Evolutionary conservation across 2,888 invertebrate species (phyloP).

Genomic region (Tupiocoris notatus): DNA sequence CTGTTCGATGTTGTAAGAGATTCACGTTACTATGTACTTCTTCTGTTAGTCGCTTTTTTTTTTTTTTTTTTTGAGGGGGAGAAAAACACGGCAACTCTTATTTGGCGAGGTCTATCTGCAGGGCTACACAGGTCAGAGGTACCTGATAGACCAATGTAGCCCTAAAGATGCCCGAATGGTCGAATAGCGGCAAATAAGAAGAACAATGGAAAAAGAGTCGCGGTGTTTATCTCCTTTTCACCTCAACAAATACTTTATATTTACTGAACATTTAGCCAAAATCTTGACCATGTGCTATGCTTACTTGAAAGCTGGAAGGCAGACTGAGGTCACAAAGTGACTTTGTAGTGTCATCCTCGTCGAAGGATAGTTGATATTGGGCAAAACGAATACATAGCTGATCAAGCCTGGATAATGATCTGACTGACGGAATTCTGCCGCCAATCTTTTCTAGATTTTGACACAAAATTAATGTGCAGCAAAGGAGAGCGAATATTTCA

Average conservation of each 20-base stretch:
- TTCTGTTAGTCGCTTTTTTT: too few species aligned
- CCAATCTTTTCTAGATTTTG: conserved; percentile 8
- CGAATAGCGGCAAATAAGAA: neutral
- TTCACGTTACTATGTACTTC: neutral
- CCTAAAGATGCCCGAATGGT: neutral
- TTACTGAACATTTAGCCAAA: neutral
- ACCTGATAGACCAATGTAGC: too few species aligned
- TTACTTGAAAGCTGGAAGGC: conserved; percentile 28
- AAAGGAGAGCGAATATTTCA: too few species aligned
- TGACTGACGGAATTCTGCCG: neutral
- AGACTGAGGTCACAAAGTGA: conserved; percentile 10
- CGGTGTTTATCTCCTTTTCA: too few species aligned
- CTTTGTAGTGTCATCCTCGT: conserved; percentile 21
- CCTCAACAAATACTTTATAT: too few species aligned
- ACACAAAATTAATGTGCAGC: too few species aligned
- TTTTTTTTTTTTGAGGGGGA: too few species aligned
- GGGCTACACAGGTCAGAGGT: too few species aligned
- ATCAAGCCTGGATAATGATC: neutral
- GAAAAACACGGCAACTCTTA: neutral
- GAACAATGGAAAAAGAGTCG: neutral
- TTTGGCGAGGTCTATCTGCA: too few species aligned
- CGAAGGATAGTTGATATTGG: neutral
- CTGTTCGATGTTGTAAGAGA: neutral
- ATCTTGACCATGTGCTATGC: neutral
- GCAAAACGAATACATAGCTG: conserved; percentile 4